Evolutionary conservation across 2,113 vertebrate species (phyloP), one percentile per base, ranked within the genome.

Genomic region (Marmota flaviventris): DNA sequence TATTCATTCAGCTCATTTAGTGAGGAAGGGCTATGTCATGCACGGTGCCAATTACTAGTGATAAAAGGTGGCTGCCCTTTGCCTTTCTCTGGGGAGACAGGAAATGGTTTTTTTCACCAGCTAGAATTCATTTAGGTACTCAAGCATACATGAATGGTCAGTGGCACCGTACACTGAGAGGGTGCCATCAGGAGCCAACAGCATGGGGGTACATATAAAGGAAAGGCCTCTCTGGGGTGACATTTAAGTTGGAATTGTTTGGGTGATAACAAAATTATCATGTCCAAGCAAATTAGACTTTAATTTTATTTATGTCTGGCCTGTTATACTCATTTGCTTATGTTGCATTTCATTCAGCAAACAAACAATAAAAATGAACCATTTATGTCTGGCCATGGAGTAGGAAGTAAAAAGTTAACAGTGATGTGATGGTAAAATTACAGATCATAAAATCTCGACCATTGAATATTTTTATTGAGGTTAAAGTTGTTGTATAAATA

Each of bases 361-460:
- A 58, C 18, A 58, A 22, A 18, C 56, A 56, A 56, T 16, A 53
- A 22, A 58, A 39, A 18, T 39, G 45, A 24, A 86, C 22, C 14
- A 0, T 53, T 76, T 85, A 5, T 65, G 3, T 67, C 61, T 82
- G 67, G 27, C 53, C 39, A 42, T 17, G 48, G 17, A 70, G 18
- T 87, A 37, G 91, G 27, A 42, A 92, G 42, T 85, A 65, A 78
- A 61, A 89, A n/a, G 0, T 7, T 42, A 51, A 37, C 20, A 79
- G 3, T 18, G 34, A 58, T 39, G 34, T 70, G 27, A 14, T 79
- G 76, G 42, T 65, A 78, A 53, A 69, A 25, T 27, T 18, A n/a
- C 8, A 93, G 32, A 63, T 79, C 16, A 27, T 58, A 72, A 89
- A 65, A 39, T 83, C 32, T 70, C 92, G 79, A 56, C 91, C 97